Conservation (phyloP, 2,797 vertebrate genomes). For the Acipenser ruthenus region DNA sequence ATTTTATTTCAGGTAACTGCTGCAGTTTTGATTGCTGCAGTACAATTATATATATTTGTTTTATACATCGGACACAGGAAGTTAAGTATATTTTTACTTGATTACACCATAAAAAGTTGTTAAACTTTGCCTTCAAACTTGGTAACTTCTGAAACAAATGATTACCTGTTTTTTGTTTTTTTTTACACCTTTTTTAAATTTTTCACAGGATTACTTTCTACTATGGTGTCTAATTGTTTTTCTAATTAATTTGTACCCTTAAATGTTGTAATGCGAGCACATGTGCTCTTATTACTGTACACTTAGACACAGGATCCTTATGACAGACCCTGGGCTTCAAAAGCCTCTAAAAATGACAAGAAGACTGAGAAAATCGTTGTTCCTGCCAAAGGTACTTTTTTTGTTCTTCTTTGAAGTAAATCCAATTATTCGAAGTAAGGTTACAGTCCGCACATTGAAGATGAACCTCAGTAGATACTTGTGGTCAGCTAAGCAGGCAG, state of each 20-base stretch:
- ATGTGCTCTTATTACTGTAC: conserved; percentile 54
- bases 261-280: conserved; percentile 1
- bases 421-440: no score
- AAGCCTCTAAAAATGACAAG: conserved; percentile 58
- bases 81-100: no score
- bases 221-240: no score
- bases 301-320: conserved; percentile 86
- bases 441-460: no score
- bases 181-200: not conserved
- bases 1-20: no score
- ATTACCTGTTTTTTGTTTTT: not conserved
- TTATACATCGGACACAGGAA: no score
- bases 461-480: no score
- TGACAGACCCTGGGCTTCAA: conserved; percentile 83
- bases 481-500: no score
- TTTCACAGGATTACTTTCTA: no score
- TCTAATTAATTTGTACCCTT: not conserved
- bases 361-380: conserved; percentile 74
- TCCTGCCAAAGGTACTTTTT: conserved; percentile 84
- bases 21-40: no score
- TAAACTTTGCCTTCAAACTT: not conserved
- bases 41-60: no score
- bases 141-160: not conserved
- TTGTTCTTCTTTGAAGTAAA: conserved; percentile 17
- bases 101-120: no score